These are phyloP conservation scores for Myiopsitta monachus DNA, from an alignment of 2,113 vertebrate genomes.

Conservation along the genomic window DNA sequence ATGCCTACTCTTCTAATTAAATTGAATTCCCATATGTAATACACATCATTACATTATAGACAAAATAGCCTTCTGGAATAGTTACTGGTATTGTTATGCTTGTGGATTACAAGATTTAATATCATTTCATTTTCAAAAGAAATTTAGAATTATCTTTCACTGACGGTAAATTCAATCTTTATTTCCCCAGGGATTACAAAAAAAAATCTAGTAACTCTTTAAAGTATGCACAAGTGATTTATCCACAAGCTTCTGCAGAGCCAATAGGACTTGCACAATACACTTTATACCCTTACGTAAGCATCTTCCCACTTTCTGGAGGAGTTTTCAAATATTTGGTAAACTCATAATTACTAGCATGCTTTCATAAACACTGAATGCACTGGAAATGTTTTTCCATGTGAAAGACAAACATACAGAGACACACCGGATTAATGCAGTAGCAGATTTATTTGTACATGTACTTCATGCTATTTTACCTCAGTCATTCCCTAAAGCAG, in stretches of 20 bases:
- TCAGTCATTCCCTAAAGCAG: neutral
- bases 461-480: neutral
- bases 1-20: constrained; percentile 48
- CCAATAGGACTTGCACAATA: neutral
- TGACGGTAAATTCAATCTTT: constrained; percentile 37
- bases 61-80: constrained; percentile 48
- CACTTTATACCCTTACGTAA: neutral
- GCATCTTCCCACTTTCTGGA: neutral
- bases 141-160: constrained; percentile 33
- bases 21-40: constrained; percentile 45
- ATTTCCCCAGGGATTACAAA: constrained; percentile 22
- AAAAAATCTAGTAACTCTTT: neutral
- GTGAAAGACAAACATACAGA: neutral
- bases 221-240: neutral
- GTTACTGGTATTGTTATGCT: constrained; percentile 31
- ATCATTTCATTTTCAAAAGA: constrained; percentile 44
- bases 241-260: neutral
- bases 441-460: neutral
- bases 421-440: neutral
- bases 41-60: constrained; percentile 45
- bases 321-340: neutral
- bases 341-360: neutral
- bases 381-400: neutral
- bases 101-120: neutral
- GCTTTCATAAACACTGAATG: neutral